Evolutionary conservation across 2,113 vertebrate genomes (phyloP).

Genomic region (Isurus oxyrinchus): DNA sequence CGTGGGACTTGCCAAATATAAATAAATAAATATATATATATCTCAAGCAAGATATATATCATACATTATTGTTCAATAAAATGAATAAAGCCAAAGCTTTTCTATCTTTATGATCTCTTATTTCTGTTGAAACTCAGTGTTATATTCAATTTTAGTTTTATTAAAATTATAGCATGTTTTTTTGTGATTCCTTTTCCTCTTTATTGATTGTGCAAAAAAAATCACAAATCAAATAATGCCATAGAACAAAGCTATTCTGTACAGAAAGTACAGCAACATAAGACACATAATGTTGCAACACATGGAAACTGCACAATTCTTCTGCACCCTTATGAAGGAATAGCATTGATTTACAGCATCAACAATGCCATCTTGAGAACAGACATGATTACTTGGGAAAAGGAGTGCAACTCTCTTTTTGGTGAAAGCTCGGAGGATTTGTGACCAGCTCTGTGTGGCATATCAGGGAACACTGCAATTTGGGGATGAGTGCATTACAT

Average conservation of each 20-base stretch:
- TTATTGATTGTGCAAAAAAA: slow-evolving; percentile 15
- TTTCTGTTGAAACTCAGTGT: background rate
- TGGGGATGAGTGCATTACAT: background rate
- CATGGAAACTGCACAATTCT: background rate
- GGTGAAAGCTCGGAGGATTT: background rate
- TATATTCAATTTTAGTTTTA: slow-evolving; percentile 14
- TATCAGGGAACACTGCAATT: background rate
- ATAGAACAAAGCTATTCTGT: background rate
- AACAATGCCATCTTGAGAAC: background rate
- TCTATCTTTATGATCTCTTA: background rate
- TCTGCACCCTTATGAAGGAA: background rate
- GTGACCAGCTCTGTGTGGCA: background rate
- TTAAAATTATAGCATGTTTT: slow-evolving; percentile 23
- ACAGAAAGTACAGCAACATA: background rate
- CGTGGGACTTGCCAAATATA: background rate
- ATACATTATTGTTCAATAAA: background rate
- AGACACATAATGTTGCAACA: no score
- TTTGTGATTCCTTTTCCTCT: background rate
- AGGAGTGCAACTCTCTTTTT: background rate
- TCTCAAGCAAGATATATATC: background rate
- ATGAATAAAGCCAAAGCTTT: slow-evolving; percentile 22
- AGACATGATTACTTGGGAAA: background rate
- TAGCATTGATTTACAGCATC: background rate
- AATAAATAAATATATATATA: background rate
- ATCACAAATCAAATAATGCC: slow-evolving; percentile 8